Conservation (phyloP, 2,797 vertebrate genomes). For the Oreonectes daqikongensis region DNA sequence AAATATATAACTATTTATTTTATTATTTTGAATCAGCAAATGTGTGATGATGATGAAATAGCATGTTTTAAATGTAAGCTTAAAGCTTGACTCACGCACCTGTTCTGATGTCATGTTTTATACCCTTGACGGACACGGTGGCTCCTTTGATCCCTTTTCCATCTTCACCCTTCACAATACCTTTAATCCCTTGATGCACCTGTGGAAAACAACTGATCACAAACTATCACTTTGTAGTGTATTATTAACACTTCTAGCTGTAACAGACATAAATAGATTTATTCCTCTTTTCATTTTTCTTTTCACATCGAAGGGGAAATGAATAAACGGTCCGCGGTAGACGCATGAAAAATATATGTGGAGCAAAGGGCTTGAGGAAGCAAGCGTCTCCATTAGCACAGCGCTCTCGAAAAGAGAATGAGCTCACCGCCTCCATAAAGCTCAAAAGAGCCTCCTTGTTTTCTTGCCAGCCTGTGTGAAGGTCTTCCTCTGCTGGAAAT, state of each 20-base stretch:
- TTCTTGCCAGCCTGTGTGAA: slow-evolving; percentile 85
- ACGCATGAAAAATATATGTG: slow-evolving; percentile 4
- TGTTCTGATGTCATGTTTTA: slow-evolving; percentile 88
- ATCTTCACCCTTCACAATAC: slow-evolving; percentile 85
- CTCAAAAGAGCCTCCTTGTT: slow-evolving; percentile 88
- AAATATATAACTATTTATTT: too few relatives aligned
- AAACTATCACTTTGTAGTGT: slow-evolving; percentile 6
- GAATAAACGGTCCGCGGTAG: neutral
- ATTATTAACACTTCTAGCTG: slow-evolving; percentile 13
- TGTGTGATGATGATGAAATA: too few relatives aligned
- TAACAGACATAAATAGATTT: neutral
- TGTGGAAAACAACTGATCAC: slow-evolving; percentile 62
- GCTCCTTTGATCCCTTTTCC: slow-evolving; percentile 88
- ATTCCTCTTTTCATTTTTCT: neutral
- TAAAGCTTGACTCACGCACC: slow-evolving; percentile 68
- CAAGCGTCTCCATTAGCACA: neutral
- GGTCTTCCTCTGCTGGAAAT: slow-evolving; percentile 87
- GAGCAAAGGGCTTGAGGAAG: slow-evolving; percentile 2
- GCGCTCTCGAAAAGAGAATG: neutral
- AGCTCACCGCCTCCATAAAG: slow-evolving; percentile 84
- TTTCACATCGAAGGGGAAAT: neutral
- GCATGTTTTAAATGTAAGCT: neutral
- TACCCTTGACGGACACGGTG: slow-evolving; percentile 84
- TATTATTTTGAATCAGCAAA: too few relatives aligned
- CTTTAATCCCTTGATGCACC: slow-evolving; percentile 93